Evolutionary conservation across 2,888 invertebrate genomes (phyloP).

Genomic region (Blera fallax): DNA sequence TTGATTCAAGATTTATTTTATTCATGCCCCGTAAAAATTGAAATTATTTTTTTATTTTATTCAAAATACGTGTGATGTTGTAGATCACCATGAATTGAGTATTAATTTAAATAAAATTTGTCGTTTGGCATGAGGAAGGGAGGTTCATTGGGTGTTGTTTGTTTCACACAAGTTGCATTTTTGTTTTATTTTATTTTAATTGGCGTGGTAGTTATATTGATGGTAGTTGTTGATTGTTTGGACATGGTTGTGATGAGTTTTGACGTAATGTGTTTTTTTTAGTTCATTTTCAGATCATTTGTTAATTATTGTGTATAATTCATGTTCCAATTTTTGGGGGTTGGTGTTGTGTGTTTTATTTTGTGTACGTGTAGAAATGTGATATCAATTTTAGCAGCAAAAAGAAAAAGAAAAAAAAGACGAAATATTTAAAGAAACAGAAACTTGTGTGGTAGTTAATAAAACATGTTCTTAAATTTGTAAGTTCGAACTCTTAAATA

Average conservation of each 20-base stretch:
- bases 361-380: conserved; percentile 63
- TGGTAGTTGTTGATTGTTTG: conserved; percentile 60
- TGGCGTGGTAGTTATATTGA: conserved; percentile 41
- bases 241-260: conserved; percentile 47
- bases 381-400: conserved; percentile 58
- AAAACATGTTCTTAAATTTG: background rate
- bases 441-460: background rate
- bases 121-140: background rate
- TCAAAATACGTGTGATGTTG: background rate
- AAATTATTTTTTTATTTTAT: background rate
- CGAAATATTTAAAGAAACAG: conserved; percentile 4
- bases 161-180: conserved; percentile 21
- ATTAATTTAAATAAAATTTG: conserved; percentile 2
- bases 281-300: conserved; percentile 30
- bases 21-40: background rate
- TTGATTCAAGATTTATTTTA: conserved; percentile 1
- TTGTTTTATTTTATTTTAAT: conserved; percentile 5
- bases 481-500: no score
- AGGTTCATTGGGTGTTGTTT: conserved; percentile 10
- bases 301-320: conserved; percentile 45
- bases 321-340: conserved; percentile 65
- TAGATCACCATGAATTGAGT: conserved; percentile 1
- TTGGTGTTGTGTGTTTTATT: conserved; percentile 70
- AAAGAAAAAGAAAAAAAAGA: conserved; percentile 47
- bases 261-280: conserved; percentile 13